Percentiles rank a stretch among this genome's conserved stretches.
phyloP scores from a whole-genome alignment of 2,888 invertebrate species.

The Ectemnius continuus region DNA sequence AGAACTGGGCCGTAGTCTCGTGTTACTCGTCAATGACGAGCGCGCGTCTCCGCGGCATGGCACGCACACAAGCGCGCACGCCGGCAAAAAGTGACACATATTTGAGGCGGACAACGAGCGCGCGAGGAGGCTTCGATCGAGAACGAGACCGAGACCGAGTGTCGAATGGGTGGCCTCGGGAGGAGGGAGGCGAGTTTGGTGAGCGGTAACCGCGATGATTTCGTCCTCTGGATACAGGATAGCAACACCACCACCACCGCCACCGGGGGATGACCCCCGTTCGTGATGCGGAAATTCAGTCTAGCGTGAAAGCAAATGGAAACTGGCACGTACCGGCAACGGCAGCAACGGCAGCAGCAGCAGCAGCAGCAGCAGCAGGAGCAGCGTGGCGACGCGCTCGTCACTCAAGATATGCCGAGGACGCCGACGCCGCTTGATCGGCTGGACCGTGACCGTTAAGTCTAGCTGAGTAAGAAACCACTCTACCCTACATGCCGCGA shows the following conservation, averaged over 20 bases:
- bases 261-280: not conserved
- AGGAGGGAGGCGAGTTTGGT: not conserved
- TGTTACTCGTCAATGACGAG: constrained; percentile 48
- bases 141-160: constrained; percentile 11
- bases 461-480: constrained; percentile 52
- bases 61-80: constrained; percentile 33
- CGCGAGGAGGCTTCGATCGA: not conserved
- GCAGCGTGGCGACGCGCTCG: constrained; percentile 13
- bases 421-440: constrained; percentile 51
- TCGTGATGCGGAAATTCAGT: constrained; percentile 25
- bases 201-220: constrained; percentile 13
- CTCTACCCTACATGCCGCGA: constrained; percentile 56
- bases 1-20: constrained; percentile 66
- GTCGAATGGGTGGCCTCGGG: not conserved
- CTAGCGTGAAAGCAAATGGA: constrained; percentile 33
- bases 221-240: constrained; percentile 8
- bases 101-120: constrained; percentile 39
- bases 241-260: too few relatives aligned
- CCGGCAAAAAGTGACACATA: constrained; percentile 64
- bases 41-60: constrained; percentile 50
- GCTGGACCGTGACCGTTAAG: constrained; percentile 56
- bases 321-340: constrained; percentile 14
- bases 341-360: not conserved
- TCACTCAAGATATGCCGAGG: constrained; percentile 46
- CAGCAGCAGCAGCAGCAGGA: too few relatives aligned